Conservation (phyloP, 2,797 vertebrate genomes). For the Lacerta bilineata region DNA sequence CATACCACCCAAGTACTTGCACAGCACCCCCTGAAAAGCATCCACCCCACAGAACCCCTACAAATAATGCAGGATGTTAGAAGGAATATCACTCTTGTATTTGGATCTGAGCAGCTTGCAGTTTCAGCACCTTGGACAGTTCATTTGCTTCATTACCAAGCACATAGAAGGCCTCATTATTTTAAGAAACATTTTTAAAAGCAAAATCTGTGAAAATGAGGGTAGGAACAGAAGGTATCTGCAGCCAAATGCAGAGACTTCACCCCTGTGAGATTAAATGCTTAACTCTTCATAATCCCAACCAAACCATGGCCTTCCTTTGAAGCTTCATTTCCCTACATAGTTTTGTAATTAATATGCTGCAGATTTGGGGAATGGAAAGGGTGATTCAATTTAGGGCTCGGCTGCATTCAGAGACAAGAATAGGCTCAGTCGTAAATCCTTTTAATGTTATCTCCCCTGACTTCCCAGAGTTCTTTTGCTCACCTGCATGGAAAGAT, state of each 20-base stretch:
- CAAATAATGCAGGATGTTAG: not conserved
- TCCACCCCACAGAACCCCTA: not conserved
- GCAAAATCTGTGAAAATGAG: not conserved
- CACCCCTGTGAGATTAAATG: not conserved
- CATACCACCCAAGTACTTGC: slow-evolving; percentile 26
- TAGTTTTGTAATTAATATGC: slow-evolving; percentile 8
- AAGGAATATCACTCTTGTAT: not conserved
- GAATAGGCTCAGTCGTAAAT: not conserved
- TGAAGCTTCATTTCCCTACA: slow-evolving; percentile 5
- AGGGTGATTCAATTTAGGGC: not conserved
- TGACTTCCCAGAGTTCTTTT: not conserved
- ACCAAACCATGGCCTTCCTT: not conserved
- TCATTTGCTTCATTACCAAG: not conserved
- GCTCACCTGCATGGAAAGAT: not conserved
- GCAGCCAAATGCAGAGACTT: not conserved
- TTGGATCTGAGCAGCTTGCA: not conserved
- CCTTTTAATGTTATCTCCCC: not conserved
- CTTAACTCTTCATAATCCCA: not conserved
- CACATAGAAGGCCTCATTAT: not conserved
- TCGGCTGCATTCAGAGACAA: not conserved
- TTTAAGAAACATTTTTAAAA: not conserved
- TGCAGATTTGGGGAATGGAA: not conserved
- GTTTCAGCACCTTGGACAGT: slow-evolving; percentile 28
- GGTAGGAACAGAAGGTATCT: not conserved
- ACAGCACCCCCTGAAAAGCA: not conserved